Evolutionary conservation across 2,888 invertebrate species (phyloP), one percentile per base, ranked within the genome.

Genomic region (Resseliella maxima): DNA sequence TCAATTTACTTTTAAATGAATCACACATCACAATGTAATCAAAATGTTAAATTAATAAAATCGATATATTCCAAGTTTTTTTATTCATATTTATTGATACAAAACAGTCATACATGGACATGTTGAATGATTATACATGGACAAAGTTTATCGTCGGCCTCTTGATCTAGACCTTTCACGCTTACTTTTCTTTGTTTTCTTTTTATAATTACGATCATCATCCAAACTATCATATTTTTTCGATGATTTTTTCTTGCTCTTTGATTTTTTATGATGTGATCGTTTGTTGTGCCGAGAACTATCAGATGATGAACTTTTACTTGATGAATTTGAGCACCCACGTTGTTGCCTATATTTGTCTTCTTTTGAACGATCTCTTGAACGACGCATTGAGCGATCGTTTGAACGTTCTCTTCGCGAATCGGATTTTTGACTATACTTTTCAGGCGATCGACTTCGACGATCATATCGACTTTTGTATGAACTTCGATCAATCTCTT

Each of bases 151-250:
- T 86, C 88, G 87, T 46, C 88, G 87, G 6, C 86, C 87, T 59
- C 88, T 87, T 24, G 91, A 89, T 46, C 91, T 88, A 21, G 90
- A 90, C 81, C 91, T 89, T 45, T 89, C 89, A 54, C 89, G 89
- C 87, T 91, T 91, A 87, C 90, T 91, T 86, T 90, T 90, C 87
- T 91, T 91, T 0, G 90, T 90, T 87, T 90, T 91, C 87, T 90
- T 91, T 87, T 90, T 90, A 85, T 90, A 89, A 15, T 87, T 87
- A 86, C 87, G 88, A 8, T 89, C 89, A 0, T 89, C 89, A 86
- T 89, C 88, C 6, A 88, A 88, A 50, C 59, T 89, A 72, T 89
- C 89, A 0, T 46, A 83, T 0, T 81, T 24, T 54, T 86, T 64
- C 18, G 85, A 83, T 21, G 54, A 38, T 38, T 18, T 27, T 85